Conservation (phyloP, 1,140 invertebrate species). For the Drosophila albomicans region DNA sequence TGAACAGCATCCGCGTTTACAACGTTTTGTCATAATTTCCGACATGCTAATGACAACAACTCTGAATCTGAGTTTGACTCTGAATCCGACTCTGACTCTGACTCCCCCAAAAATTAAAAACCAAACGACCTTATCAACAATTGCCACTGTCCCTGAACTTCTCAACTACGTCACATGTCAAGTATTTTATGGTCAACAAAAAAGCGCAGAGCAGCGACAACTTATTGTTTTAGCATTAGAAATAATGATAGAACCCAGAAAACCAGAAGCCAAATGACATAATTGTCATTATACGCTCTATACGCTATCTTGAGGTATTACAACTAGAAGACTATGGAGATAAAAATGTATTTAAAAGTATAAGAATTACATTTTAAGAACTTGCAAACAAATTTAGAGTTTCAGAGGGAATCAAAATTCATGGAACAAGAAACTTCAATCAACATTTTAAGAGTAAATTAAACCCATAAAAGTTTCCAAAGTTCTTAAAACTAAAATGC, state of each 20-base stretch:
- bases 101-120: conserved; percentile 1
- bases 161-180: conserved; percentile 47
- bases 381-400: too few relatives aligned
- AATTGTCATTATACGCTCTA: conserved; percentile 45
- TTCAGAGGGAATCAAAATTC: too few relatives aligned
- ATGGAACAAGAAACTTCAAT: too few relatives aligned
- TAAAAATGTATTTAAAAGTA: too few relatives aligned
- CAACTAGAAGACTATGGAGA: neutral
- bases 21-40: conserved; percentile 29
- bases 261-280: conserved; percentile 68
- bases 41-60: conserved; percentile 66
- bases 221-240: conserved; percentile 43
- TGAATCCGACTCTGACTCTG: neutral
- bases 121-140: conserved; percentile 34
- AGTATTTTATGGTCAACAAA: conserved; percentile 18
- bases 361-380: too few relatives aligned
- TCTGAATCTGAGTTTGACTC: neutral
- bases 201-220: conserved; percentile 8
- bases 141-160: conserved; percentile 61
- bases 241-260: conserved; percentile 21
- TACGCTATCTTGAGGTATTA: neutral
- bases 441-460: too few relatives aligned
- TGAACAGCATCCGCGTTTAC: conserved; percentile 64
- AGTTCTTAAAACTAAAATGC: too few relatives aligned
- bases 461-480: too few relatives aligned